Conservation (phyloP, 2,888 invertebrate genomes). For the Cyaniris semiargus region DNA sequence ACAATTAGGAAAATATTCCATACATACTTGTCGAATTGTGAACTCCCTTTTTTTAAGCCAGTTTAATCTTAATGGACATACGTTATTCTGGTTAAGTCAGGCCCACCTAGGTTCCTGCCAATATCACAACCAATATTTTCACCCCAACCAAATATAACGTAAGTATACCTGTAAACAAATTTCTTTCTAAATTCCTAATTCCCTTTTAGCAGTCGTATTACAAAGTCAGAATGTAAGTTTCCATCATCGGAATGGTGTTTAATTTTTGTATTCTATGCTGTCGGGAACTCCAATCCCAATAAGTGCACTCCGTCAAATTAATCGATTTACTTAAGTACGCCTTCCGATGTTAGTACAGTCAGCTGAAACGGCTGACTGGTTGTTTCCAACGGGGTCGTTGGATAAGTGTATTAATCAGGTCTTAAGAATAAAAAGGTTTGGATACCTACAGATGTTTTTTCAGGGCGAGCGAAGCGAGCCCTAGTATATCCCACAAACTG, state of each 20-base stretch:
- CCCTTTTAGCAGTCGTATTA: background rate
- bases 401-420: background rate
- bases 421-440: too few relatives aligned
- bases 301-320: constrained; percentile 35
- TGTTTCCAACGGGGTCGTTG: background rate
- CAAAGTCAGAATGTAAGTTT: constrained; percentile 10
- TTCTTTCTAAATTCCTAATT: background rate
- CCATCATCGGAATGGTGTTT: constrained; percentile 32
- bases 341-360: constrained; percentile 20
- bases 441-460: too few relatives aligned
- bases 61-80: too few relatives aligned
- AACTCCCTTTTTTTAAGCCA: too few relatives aligned
- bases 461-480: too few relatives aligned
- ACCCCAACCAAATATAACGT: background rate
- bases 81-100: too few relatives aligned
- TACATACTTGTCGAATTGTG: too few relatives aligned
- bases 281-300: constrained; percentile 32
- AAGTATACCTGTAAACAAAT: too few relatives aligned
- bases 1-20: too few relatives aligned
- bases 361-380: background rate
- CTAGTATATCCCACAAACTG: too few relatives aligned
- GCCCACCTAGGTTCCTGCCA: background rate
- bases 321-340: constrained; percentile 33
- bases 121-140: background rate
- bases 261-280: constrained; percentile 34